Base-by-base conservation (phyloP, 2,113 vertebrate genomes). In the Sebastes schlegelii region DNA sequence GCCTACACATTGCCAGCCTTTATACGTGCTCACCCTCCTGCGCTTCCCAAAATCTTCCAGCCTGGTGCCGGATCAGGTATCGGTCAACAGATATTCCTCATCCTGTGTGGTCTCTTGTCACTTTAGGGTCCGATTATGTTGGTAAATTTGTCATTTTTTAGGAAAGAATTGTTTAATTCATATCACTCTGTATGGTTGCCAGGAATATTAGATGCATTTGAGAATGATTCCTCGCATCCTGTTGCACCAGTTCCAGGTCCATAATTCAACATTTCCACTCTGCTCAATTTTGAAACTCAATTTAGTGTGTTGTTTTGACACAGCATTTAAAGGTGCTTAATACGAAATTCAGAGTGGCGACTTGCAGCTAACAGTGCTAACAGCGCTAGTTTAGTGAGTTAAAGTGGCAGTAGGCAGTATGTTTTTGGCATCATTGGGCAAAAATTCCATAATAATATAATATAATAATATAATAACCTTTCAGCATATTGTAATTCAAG, bases 31-130 rank as follows among this genome's bases (percentile, higher is more conserved):
- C 95, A 95, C 84, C 94, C 94, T 58, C 95, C 95, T 58, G 93
- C 82, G 19, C 93, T 95, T 68, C 94, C 95, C n/a, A 94, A 93
- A 95, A 95, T 95, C 93, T 96, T 95, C 92, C 94, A 94, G 86
- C 92, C 92, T 0, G 8, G 74, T 67, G 63, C 79, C 5, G 85
- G 87, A 90, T 94, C 95, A 95, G 95, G 95, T 96, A 95, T 77
- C 64, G 0, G 2, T 48, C 43, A 16, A 26, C 45, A 67, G 62
- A 83, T 26, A 34, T 14, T 69, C 19, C 54, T 19, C 6, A 19
- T 40, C 51, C 1, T 69, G 52, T 85, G 40, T 82, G 64, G 17
- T 61, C 13, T 7, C 46, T 45, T 54, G 21, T 57, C 8, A 61
- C 14, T 54, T 66, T 17, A 17, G 8, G 48, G 3, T 42, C 45